Conservation (phyloP, 2,113 vertebrate genomes). For the Oryzias woworae region DNA sequence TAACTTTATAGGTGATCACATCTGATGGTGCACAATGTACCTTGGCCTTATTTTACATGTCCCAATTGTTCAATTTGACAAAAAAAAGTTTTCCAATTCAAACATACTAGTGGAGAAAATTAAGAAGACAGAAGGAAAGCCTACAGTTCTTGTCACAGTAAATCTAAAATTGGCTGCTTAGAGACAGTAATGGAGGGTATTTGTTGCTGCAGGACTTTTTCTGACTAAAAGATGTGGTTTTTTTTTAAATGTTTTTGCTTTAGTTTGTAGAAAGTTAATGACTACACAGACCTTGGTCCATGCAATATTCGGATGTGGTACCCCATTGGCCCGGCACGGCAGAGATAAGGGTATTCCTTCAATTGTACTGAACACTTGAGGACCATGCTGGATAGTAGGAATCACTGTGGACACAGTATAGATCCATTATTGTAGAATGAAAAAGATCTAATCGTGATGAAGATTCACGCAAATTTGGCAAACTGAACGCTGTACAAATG, state of each 20-base stretch:
- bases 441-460: no score
- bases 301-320: constrained; percentile 85
- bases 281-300: constrained; percentile 88
- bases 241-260: neutral
- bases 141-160: constrained; percentile 1
- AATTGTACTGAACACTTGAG: constrained; percentile 93
- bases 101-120: constrained; percentile 35
- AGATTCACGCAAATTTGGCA: no score
- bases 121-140: constrained; percentile 19
- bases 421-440: no score
- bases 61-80: constrained; percentile 59
- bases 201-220: neutral
- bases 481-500: no score
- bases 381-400: constrained; percentile 91
- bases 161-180: neutral
- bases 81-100: constrained; percentile 53
- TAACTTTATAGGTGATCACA: neutral
- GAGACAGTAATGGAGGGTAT: neutral
- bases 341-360: constrained; percentile 87
- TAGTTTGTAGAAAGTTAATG: neutral
- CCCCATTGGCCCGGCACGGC: constrained; percentile 87
- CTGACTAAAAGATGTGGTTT: neutral
- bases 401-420: constrained; percentile 77
- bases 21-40: constrained; percentile 52
- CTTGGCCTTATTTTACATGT: constrained; percentile 56